Percentiles rank a stretch among this genome's conserved stretches.
phyloP scores from a whole-genome alignment of 2,113 vertebrate species.

The Hippocampus abdominalis region DNA sequence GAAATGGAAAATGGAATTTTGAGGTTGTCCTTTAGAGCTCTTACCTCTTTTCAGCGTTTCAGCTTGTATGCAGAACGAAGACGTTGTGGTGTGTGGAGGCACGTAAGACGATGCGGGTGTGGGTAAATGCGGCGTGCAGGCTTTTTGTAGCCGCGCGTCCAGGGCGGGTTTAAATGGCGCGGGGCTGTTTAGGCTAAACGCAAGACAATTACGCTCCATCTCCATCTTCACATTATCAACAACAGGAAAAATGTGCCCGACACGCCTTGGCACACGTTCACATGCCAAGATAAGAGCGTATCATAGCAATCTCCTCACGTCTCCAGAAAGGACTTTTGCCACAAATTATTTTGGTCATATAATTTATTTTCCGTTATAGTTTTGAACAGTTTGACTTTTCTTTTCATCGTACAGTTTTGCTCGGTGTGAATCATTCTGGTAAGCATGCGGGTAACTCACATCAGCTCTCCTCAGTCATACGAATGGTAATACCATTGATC shows the following conservation, averaged over 20 bases:
- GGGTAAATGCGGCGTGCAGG: conserved; percentile 11
- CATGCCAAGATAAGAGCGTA: not conserved
- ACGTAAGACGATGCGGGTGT: not conserved
- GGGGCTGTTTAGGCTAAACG: conserved; percentile 66
- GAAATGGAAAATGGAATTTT: too few relatives aligned
- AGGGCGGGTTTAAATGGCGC: conserved; percentile 76
- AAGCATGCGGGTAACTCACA: not conserved
- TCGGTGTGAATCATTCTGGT: too few relatives aligned
- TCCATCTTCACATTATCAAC: not conserved
- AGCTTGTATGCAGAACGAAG: not conserved
- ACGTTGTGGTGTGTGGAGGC: not conserved
- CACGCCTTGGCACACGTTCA: conserved; percentile 2
- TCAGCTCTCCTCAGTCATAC: not conserved
- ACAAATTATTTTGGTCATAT: not conserved
- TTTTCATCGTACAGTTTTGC: not conserved
- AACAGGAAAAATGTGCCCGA: not conserved
- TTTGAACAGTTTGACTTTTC: not conserved
- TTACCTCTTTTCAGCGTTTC: not conserved
- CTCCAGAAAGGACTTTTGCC: too few relatives aligned
- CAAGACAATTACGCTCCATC: conserved; percentile 44
- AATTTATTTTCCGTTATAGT: not conserved
- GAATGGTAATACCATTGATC: not conserved
- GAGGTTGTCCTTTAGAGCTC: not conserved
- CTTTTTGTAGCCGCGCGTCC: conserved; percentile 70
- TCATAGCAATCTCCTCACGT: too few relatives aligned